These are phyloP conservation scores for Eutrigla gurnardus DNA, from an alignment of 2,797 vertebrate species.

Conservation along the genomic window DNA sequence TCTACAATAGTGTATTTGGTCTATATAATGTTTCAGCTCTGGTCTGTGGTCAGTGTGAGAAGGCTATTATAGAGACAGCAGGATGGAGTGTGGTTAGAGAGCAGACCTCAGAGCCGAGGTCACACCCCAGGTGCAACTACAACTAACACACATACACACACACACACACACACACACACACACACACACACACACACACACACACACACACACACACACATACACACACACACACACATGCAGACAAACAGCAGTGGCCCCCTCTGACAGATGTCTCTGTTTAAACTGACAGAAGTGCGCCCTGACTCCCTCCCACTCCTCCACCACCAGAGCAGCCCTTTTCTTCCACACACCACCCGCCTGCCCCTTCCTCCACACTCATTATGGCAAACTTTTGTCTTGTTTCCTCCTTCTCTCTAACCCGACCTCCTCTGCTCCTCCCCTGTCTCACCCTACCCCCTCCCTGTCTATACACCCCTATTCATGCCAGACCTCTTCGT, in stretches of 20 bases:
- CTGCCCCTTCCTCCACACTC: constrained; percentile 76
- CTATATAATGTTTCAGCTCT: constrained; percentile 39
- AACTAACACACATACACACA: constrained; percentile 41
- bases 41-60: constrained; percentile 58
- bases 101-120: constrained; percentile 58
- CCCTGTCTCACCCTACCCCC: constrained; percentile 73
- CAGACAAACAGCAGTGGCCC: constrained; percentile 61
- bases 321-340: constrained; percentile 67
- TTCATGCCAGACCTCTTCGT: constrained; percentile 69
- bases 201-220: constrained; percentile 38
- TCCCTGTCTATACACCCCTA: constrained; percentile 63
- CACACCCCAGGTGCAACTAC: constrained; percentile 75
- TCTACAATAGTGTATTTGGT: constrained; percentile 22
- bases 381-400: constrained; percentile 84
- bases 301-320: constrained; percentile 67
- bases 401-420: constrained; percentile 77
- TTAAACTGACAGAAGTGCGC: constrained; percentile 82
- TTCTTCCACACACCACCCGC: constrained; percentile 70
- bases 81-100: constrained; percentile 66
- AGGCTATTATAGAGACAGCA: constrained; percentile 59
- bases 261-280: constrained; percentile 85
- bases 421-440: constrained; percentile 70
- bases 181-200: constrained; percentile 40
- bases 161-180: constrained; percentile 14
- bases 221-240: constrained; percentile 25